These are phyloP conservation scores for Drosophila rellima DNA, from an alignment of 2,888 invertebrate species.

Conservation along the genomic window DNA sequence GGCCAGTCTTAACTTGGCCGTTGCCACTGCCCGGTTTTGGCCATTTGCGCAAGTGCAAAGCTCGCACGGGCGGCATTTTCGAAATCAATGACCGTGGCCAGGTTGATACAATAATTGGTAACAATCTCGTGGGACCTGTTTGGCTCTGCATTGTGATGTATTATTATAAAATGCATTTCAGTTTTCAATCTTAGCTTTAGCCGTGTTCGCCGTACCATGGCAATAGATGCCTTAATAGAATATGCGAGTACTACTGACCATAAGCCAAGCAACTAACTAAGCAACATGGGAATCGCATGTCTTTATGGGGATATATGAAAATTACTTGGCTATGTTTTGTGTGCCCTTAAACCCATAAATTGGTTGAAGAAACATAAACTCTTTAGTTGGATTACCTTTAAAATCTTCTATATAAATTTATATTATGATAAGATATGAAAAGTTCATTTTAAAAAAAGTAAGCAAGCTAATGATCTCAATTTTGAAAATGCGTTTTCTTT, in stretches of 20 bases:
- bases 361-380: neutral
- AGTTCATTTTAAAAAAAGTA: no score
- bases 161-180: conserved; percentile 46
- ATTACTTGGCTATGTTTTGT: conserved; percentile 9
- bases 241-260: neutral
- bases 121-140: conserved; percentile 54
- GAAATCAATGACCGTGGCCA: conserved; percentile 83
- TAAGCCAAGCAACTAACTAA: neutral
- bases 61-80: conserved; percentile 69
- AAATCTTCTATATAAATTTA: neutral
- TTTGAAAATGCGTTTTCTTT: no score
- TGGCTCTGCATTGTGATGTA: conserved; percentile 46
- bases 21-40: conserved; percentile 45
- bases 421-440: no score
- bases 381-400: neutral
- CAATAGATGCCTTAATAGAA: conserved; percentile 6
- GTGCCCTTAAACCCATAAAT: conserved; percentile 1
- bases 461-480: no score
- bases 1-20: conserved; percentile 22
- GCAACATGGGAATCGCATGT: conserved; percentile 30
- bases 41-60: conserved; percentile 74
- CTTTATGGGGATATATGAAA: conserved; percentile 6
- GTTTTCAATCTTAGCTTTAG: conserved; percentile 13
- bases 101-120: conserved; percentile 69
- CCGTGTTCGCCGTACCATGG: conserved; percentile 16